Evolutionary conservation across 1,140 invertebrate genomes (phyloP).

Genomic region (Sinonovacula constricta): DNA sequence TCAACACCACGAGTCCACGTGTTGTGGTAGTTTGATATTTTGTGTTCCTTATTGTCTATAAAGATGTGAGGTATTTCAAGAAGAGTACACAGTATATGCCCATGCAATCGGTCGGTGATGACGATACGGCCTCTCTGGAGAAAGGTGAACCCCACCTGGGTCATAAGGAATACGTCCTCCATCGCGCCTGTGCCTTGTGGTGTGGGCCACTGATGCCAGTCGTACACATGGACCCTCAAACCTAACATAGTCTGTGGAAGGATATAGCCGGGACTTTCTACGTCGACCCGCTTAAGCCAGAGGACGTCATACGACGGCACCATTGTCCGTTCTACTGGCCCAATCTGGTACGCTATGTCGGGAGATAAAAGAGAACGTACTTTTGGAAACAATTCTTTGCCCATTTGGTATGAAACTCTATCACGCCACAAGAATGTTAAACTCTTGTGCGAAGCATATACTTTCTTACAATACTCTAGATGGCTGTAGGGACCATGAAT

Average conservation of each 20-base stretch:
- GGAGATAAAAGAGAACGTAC: constrained; percentile 6
- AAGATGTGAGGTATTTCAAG: constrained; percentile 1
- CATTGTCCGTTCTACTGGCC: not conserved
- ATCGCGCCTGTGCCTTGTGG: not conserved
- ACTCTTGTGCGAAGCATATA: not conserved
- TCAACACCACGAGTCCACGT: not conserved
- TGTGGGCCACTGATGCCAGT: not conserved
- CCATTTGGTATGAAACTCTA: not conserved
- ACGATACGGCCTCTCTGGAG: not conserved
- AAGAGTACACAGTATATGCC: not conserved
- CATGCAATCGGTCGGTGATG: not conserved
- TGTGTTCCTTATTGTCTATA: constrained; percentile 8
- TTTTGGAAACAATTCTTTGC: constrained; percentile 5
- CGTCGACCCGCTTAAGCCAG: constrained; percentile 8
- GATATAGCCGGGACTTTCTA: not conserved
- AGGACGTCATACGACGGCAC: not conserved
- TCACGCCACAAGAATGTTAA: constrained; percentile 20
- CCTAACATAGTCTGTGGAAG: not conserved
- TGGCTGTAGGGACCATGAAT: not conserved
- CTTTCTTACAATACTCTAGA: constrained; percentile 7
- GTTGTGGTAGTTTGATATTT: not conserved
- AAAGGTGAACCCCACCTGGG: not conserved
- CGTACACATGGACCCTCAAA: not conserved
- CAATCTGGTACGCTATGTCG: constrained; percentile 1
- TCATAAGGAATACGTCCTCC: not conserved